Evolutionary conservation across 2,888 invertebrate genomes (phyloP), one percentile per base, ranked within the genome.

Genomic region (Caenorhabditis sp.): DNA sequence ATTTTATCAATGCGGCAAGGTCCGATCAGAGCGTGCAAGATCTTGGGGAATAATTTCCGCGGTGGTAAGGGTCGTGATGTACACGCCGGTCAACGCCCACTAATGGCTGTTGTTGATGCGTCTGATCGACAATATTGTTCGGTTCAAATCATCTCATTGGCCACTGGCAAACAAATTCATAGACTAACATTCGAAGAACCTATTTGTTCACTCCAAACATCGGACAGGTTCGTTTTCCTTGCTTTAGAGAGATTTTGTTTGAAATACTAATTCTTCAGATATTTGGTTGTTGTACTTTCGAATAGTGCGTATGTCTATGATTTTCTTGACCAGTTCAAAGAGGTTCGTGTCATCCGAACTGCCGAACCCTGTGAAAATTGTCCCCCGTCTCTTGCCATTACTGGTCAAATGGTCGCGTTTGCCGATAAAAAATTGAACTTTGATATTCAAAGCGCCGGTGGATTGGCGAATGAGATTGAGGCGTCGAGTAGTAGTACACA

Each of bases 1-100:
- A 93, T 97, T 27, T 89, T 97, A 70, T 95, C 96, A 2, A 94
- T 95, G 92, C 91, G 95, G 62, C 95, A 96, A 89, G 95, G 95
- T 62, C 92, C 93, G 76, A 94, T 96, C 59, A 91, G 92, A 70
- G 91, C 92, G 65, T 91, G 96, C 78, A 92, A 93, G 88, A 91
- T 84, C 1, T 72, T 86, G 10, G 70, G 73, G 17, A 73, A 69
- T 57, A 72, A 75, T 31, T 43, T 70, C 17, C 61, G 64, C 36
- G 54, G 64, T 1, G 58, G 65, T 0, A 58, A 55, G 5, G 37
- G 43, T n/a, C 37, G 31, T 17, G 72, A 72, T 26, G 43, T 43
- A 23, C 69, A 67, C 50, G 69, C 55, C 12, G 70, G 61, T 5
- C 57, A 58, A 4, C 73, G 81, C 17, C 86, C 86, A 1, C 76